A percentile compares a stretch with the other conserved stretches of the same genome.
Evolutionary conservation across 2,113 vertebrate species (phyloP).

Genomic region (Dolichotis patagonum): DNA sequence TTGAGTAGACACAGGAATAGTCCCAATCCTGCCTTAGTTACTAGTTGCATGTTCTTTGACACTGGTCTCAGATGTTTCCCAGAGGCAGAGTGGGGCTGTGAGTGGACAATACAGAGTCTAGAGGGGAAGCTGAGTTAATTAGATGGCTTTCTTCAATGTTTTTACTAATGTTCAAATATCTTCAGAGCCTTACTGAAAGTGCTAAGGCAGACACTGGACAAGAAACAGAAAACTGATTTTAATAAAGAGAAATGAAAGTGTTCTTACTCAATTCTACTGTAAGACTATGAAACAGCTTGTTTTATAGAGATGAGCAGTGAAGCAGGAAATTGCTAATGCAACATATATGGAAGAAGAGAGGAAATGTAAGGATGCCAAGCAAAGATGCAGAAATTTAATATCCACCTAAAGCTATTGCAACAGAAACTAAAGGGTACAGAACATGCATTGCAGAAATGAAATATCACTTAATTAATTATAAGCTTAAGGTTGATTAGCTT

Average conservation of each 20-base stretch:
- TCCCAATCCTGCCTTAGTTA: too few species aligned
- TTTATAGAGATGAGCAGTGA: conserved; percentile 84
- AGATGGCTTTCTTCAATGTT: neutral
- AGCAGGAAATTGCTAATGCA: conserved; percentile 87
- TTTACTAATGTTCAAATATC: conserved; percentile 3
- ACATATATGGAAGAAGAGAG: conserved; percentile 79
- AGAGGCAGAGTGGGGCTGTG: neutral
- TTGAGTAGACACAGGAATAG: neutral
- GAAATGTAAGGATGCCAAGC: conserved; percentile 65
- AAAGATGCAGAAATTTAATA: conserved; percentile 51
- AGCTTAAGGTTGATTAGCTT: conserved; percentile 39
- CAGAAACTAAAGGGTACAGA: conserved; percentile 12
- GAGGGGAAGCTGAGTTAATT: neutral
- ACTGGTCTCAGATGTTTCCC: neutral
- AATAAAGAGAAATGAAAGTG: conserved; percentile 83
- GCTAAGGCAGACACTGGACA: neutral
- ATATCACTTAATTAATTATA: conserved; percentile 65
- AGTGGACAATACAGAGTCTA: neutral
- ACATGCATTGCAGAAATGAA: conserved; percentile 21
- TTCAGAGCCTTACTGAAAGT: neutral
- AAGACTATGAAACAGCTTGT: conserved; percentile 82
- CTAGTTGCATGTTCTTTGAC: neutral
- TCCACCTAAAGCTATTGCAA: conserved; percentile 9
- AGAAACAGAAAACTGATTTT: conserved; percentile 80
- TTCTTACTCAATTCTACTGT: conserved; percentile 79